Base-by-base conservation (phyloP, 2,797 vertebrate species). In the Chaunax sp. region DNA sequence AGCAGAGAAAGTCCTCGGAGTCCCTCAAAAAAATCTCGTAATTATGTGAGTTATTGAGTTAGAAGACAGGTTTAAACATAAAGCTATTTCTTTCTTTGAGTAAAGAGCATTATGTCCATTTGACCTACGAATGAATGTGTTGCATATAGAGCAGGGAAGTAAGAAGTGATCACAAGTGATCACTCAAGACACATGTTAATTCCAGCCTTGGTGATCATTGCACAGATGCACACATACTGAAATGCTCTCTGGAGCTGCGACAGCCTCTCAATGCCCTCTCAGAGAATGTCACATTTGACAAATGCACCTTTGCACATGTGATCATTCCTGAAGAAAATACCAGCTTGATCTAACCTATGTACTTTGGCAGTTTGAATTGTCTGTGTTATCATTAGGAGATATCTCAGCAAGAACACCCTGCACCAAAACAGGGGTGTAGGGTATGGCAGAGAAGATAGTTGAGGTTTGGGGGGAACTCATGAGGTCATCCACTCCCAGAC, bases 401-500 rank as follows among this genome's bases (percentile, higher is more conserved):
- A 64, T 60, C 54, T 74, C 30, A 44, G 59, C 58, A n/a, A 72
- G 33, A 61, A 54, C 52, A 53, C 47, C 53, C 26, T 55, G 28
- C 41, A 33, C 15, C 72, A 57, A 77, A 77, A 52, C 9, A 50
- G 44, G 47, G 43, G 51, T 52, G 52, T 47, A 43, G 73, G 64
- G 16, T 10, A 56, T 13, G 38, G 35, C 15, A 8, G 62, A 28
- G n/a, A 19, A 44, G 54, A 23, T 15, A 37, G 62, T 19, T 41
- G 49, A 26, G 16, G 54, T 61, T 14, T 28, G 62, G 19, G 46
- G 72, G 46, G 74, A 50, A 69, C 52, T 71, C 56, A 51, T 58
- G 76, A 85, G 69, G 74, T 77, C 84, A 88, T 89, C 82, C 55
- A 12, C 75, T 70, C 70, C 41, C 83, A 90, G 92, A 91, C 84